A percentile compares a stretch with the other conserved stretches of the same genome.
phyloP scores from a whole-genome alignment of 2,113 vertebrate genomes.

The Prochilodus magdalenae region DNA sequence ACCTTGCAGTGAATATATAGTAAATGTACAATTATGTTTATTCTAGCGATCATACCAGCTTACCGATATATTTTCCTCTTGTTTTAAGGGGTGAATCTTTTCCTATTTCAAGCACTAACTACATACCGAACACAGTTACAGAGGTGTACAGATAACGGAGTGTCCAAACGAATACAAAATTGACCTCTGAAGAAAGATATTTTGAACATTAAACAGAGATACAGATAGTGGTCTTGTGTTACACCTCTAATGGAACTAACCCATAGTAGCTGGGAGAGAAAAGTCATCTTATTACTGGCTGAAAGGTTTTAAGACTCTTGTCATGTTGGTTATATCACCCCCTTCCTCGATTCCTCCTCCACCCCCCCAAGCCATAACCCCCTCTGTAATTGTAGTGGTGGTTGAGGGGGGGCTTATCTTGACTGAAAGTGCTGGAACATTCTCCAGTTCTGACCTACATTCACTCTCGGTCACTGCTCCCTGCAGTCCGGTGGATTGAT shows the following conservation, averaged over 20 bases:
- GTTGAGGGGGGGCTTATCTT: neutral
- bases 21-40: too few relatives aligned
- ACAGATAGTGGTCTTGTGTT: neutral
- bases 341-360: neutral
- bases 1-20: too few relatives aligned
- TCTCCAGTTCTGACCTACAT: constrained; percentile 21
- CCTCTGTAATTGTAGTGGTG: neutral
- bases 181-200: neutral
- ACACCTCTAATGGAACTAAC: neutral
- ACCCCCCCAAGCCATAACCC: neutral
- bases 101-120: too few relatives aligned
- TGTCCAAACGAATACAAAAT: too few relatives aligned
- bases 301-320: constrained; percentile 9
- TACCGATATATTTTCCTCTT: too few relatives aligned
- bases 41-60: too few relatives aligned
- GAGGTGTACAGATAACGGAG: too few relatives aligned
- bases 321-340: constrained; percentile 39
- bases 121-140: too few relatives aligned
- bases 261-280: neutral
- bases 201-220: neutral
- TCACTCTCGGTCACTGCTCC: constrained; percentile 14
- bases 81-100: too few relatives aligned
- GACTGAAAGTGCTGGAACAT: neutral
- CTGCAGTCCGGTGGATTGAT: constrained; percentile 3
- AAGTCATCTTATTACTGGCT: neutral